A percentile compares a stretch with the other conserved stretches of the same genome.
Evolutionary conservation across 2,888 invertebrate genomes (phyloP).

Genomic region (Chymomyza amoena): DNA sequence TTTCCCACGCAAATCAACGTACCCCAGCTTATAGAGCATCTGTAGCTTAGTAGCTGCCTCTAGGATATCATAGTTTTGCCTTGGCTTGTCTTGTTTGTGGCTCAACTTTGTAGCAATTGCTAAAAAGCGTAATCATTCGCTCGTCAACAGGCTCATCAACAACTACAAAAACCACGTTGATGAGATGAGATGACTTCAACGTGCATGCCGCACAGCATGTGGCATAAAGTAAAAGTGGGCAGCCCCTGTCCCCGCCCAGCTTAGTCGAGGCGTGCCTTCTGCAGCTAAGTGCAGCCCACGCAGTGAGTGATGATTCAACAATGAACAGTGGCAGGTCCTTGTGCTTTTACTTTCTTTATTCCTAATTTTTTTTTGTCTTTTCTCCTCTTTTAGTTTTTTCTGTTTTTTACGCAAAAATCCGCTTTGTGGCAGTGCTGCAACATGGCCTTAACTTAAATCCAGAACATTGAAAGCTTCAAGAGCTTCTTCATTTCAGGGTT

Average conservation of each 20-base stretch:
- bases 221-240: slow-evolving; percentile 14
- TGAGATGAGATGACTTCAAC: slow-evolving; percentile 8
- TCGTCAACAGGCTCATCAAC: slow-evolving; percentile 59
- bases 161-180: slow-evolving; percentile 9
- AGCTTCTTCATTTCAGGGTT: not conserved
- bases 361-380: not conserved
- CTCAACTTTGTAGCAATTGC: slow-evolving; percentile 42
- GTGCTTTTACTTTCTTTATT: not conserved
- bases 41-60: not conserved
- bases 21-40: slow-evolving; percentile 17
- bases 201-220: slow-evolving; percentile 43
- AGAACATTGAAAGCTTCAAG: not conserved
- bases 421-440: slow-evolving; percentile 22
- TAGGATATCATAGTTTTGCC: not conserved
- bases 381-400: not conserved
- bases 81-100: not conserved
- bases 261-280: not conserved
- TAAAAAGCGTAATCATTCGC: slow-evolving; percentile 66
- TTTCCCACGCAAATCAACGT: not conserved
- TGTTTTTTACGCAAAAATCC: slow-evolving; percentile 42
- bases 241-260: slow-evolving; percentile 25
- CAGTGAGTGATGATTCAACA: slow-evolving; percentile 66
- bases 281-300: not conserved
- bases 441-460: not conserved
- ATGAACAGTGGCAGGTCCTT: slow-evolving; percentile 62